Conservation (phyloP, 2,113 vertebrate genomes). For the Poecilia latipinna region DNA sequence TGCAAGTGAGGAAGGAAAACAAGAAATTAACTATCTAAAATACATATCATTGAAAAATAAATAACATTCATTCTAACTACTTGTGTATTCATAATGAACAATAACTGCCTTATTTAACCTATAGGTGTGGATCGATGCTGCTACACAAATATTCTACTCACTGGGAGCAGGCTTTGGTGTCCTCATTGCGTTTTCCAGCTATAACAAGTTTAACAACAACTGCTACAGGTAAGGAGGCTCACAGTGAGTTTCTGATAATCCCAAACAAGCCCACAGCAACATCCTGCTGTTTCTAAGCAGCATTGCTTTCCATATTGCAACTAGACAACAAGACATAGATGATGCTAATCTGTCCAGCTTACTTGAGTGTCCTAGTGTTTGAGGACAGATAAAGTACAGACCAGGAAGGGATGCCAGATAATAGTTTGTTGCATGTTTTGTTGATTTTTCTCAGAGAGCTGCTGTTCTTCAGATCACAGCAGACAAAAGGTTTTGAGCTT, state of each 20-base stretch:
- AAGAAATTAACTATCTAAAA: no score
- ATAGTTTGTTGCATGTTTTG: constrained; percentile 13
- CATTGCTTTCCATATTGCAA: constrained; percentile 20
- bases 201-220: constrained; percentile 99
- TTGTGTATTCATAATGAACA: neutral
- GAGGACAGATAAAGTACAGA: constrained; percentile 50
- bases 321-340: constrained; percentile 39
- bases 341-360: constrained; percentile 48
- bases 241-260: constrained; percentile 2
- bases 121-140: constrained; percentile 98
- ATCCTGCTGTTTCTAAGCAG: constrained; percentile 18
- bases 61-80: neutral
- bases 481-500: constrained; percentile 18
- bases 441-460: constrained; percentile 14
- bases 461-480: constrained; percentile 31
- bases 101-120: neutral
- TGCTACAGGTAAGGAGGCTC: constrained; percentile 90
- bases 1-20: no score
- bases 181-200: constrained; percentile 97
- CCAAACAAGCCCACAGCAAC: constrained; percentile 12
- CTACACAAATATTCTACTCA: constrained; percentile 98
- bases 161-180: constrained; percentile 97
- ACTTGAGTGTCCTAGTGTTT: constrained; percentile 29
- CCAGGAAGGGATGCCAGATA: constrained; percentile 37
- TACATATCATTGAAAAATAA: neutral